These are phyloP conservation scores for Watsonalla cultraria DNA, from an alignment of 2,888 invertebrate genomes.

Conservation along the genomic window DNA sequence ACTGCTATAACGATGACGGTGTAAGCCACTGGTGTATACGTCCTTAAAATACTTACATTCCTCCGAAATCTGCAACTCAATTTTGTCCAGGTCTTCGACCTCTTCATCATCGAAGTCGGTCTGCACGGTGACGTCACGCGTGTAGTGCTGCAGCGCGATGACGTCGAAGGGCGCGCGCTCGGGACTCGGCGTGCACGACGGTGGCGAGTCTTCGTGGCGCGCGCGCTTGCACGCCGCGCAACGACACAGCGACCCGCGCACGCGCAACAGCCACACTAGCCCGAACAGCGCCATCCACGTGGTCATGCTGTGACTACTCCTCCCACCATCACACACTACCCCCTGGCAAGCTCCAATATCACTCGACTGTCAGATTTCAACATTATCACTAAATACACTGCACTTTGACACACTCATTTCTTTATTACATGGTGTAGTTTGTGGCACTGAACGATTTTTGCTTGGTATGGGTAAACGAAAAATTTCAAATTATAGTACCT, in stretches of 20 bases:
- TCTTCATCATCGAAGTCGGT: constrained; percentile 73
- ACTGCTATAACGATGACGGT: too few relatives aligned
- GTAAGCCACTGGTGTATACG: too few relatives aligned
- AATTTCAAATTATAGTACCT: too few relatives aligned
- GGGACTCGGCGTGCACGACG: constrained; percentile 46
- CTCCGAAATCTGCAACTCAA: constrained; percentile 68
- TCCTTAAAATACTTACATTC: constrained; percentile 53
- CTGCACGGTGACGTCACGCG: constrained; percentile 72
- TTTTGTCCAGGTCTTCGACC: constrained; percentile 65
- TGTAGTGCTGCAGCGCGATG: constrained; percentile 66
- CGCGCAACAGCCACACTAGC: constrained; percentile 90
- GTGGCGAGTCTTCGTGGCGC: constrained; percentile 44
- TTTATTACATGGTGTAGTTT: not conserved
- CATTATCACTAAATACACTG: constrained; percentile 1
- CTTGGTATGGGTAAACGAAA: too few relatives aligned
- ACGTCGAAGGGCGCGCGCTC: constrained; percentile 66
- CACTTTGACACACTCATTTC: not conserved
- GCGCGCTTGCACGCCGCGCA: constrained; percentile 84
- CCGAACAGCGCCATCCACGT: constrained; percentile 91
- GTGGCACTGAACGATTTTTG: too few relatives aligned
- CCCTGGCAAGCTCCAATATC: constrained; percentile 2
- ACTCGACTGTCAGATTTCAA: constrained; percentile 16
- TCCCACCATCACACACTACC: constrained; percentile 46
- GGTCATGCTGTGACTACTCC: constrained; percentile 68
- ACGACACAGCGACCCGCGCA: constrained; percentile 88